Base-by-base conservation (phyloP, 2,797 vertebrate genomes). In the Hydrolagus colliei region DNA sequence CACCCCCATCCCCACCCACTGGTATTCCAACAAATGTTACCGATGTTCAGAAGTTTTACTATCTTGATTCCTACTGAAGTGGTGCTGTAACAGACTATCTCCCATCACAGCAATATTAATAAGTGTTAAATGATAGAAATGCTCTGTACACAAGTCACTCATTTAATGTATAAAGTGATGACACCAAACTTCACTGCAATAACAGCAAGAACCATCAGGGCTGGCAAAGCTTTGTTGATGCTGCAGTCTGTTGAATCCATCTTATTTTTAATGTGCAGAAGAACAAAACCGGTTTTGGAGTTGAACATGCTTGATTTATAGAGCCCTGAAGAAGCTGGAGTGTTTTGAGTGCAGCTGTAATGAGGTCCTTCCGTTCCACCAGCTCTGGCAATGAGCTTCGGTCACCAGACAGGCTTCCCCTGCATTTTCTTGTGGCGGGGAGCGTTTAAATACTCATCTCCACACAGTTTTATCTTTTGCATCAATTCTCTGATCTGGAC, bases 71-170 rank as follows among this genome's bases (percentile, higher is more conserved):
- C 13, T 80, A 16, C 62, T 18, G 41, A 67, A 8, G 61, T 13
- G 27, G 16, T n/a, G 4, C 65, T 71, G 35, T 35, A 80, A 65
- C 11, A 77, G 41, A 84, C 8, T 32, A 35, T 35, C 27, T 74
- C n/a, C 27, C 22, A 73, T 18, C 35, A 75, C 16, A 61, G 18
- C 41, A 9, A 52, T 71, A 84, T 84, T 16, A 84, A 35, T 82
- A 67, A 73, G n/a, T 84, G 32, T 84, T 84, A 68, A 84, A 71
- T 77, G 75, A 77, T 84, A 84, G 71, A 52, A 84, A 82, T 82
- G 67, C 41, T 84, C 62, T 84, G 79, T 84, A 84, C 79, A 84
- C 63, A 84, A 84, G 32, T 71, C 79, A 84, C 9, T 59, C 22
- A 27, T 74, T 68, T 67, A 84, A 63, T 41, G 79, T 84, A 84